Conservation (phyloP, 2,113 vertebrate species). For the Passer domesticus region DNA sequence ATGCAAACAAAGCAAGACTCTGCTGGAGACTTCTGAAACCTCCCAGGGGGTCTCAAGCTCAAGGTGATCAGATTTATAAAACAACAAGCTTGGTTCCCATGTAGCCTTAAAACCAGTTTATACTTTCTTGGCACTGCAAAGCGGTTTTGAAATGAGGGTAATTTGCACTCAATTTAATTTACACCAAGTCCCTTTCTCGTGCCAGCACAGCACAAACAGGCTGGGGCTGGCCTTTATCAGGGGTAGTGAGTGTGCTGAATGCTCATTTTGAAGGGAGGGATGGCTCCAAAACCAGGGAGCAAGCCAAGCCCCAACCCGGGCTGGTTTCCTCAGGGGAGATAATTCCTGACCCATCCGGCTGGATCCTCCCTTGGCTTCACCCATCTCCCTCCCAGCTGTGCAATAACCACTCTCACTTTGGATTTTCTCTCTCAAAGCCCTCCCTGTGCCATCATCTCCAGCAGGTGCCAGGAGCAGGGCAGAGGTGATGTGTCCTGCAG, state of each 20-base stretch:
- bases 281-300: fast-evolving
- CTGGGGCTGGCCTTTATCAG: background rate
- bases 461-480: background rate
- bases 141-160: background rate
- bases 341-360: background rate
- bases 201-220: background rate
- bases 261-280: background rate
- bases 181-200: background rate
- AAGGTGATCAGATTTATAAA: conserved; percentile 30
- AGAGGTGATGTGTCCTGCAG: background rate
- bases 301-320: fast-evolving
- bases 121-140: background rate
- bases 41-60: background rate
- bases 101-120: background rate
- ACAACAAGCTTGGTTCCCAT: background rate
- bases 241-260: background rate
- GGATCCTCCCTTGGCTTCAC: background rate
- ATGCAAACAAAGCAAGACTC: conserved; percentile 20
- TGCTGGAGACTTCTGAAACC: conserved; percentile 21
- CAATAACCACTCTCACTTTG: background rate
- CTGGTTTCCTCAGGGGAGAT: fast-evolving
- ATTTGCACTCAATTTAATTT: conserved; percentile 21
- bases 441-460: fast-evolving
- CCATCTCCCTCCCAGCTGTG: background rate
- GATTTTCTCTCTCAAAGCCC: background rate